These are phyloP conservation scores for Drosophila hydei DNA, from an alignment of 1,140 invertebrate species.

Conservation along the genomic window DNA sequence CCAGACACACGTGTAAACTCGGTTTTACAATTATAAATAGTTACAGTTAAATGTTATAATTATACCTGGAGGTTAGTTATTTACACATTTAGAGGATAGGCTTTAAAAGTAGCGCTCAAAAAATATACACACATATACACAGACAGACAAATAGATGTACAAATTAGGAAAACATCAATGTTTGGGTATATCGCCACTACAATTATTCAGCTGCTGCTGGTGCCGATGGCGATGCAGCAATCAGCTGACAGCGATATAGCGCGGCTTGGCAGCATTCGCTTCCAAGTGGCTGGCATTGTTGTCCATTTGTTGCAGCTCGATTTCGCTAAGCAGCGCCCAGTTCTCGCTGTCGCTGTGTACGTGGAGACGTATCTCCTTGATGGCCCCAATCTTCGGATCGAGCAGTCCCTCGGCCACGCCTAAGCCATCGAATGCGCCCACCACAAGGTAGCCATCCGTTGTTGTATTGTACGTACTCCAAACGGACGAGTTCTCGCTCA, in stretches of 20 bases:
- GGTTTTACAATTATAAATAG: slow-evolving; percentile 25
- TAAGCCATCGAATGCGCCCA: slow-evolving; percentile 91
- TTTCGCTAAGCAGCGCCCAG: slow-evolving; percentile 96
- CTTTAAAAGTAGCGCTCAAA: slow-evolving; percentile 68
- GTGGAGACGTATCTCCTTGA: slow-evolving; percentile 89
- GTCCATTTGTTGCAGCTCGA: slow-evolving; percentile 85
- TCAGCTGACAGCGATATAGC: slow-evolving; percentile 65
- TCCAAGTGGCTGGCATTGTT: slow-evolving; percentile 54
- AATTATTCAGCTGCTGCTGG: slow-evolving; percentile 5
- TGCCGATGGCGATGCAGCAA: slow-evolving; percentile 70
- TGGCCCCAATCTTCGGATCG: slow-evolving; percentile 87
- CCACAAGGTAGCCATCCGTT: slow-evolving; percentile 88
- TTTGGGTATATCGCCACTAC: slow-evolving; percentile 9
- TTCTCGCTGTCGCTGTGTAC: slow-evolving; percentile 93
- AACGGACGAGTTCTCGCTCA: slow-evolving; percentile 76
- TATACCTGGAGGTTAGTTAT: slow-evolving; percentile 49
- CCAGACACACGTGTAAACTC: slow-evolving; percentile 14
- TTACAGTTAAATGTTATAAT: slow-evolving; percentile 28
- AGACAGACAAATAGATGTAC: slow-evolving; percentile 32
- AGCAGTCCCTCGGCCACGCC: slow-evolving; percentile 91
- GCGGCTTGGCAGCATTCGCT: slow-evolving; percentile 54
- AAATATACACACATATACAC: slow-evolving; percentile 73
- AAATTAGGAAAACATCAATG: slow-evolving; percentile 19
- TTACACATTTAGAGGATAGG: slow-evolving; percentile 67
- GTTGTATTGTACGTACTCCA: slow-evolving; percentile 86